These are phyloP conservation scores for Stomatorhinus ivindoensis DNA, from an alignment of 2,113 vertebrate species.

Conservation along the genomic window DNA sequence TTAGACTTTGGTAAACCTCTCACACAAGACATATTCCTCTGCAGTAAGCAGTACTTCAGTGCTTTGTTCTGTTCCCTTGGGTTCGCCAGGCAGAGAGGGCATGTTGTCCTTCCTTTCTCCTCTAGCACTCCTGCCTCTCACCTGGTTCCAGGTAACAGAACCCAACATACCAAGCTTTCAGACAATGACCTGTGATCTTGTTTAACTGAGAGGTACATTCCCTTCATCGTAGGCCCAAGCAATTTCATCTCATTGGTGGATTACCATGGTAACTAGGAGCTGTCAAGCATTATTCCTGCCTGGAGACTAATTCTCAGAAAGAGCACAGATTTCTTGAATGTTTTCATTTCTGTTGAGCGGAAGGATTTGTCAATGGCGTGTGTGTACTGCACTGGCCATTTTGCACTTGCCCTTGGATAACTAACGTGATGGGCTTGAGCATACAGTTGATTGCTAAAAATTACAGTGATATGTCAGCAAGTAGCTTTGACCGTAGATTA, in stretches of 20 bases:
- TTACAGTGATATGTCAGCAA: not conserved
- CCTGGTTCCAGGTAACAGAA: not conserved
- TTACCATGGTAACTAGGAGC: not conserved
- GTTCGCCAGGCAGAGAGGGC: not conserved
- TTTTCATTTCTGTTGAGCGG: not conserved
- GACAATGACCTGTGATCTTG: not conserved
- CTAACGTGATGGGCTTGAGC: not conserved
- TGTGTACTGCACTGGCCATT: not conserved
- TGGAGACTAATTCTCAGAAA: not conserved
- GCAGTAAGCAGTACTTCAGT: not conserved
- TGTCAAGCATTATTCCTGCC: not conserved
- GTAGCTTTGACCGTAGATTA: not conserved
- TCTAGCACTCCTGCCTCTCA: not conserved
- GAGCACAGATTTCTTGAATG: not conserved
- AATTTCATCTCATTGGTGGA: not conserved
- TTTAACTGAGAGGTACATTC: not conserved
- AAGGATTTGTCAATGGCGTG: not conserved
- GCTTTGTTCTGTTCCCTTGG: not conserved
- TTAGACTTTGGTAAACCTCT: not conserved
- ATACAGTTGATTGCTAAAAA: not conserved
- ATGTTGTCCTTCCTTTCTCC: not conserved
- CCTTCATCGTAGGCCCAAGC: not conserved
- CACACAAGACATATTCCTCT: not conserved
- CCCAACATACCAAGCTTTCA: not conserved
- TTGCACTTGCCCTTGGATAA: not conserved